Percentiles rank a stretch among this genome's conserved stretches.
Evolutionary conservation across 2,888 invertebrate species (phyloP).

Genomic region (Agrochola lota): DNA sequence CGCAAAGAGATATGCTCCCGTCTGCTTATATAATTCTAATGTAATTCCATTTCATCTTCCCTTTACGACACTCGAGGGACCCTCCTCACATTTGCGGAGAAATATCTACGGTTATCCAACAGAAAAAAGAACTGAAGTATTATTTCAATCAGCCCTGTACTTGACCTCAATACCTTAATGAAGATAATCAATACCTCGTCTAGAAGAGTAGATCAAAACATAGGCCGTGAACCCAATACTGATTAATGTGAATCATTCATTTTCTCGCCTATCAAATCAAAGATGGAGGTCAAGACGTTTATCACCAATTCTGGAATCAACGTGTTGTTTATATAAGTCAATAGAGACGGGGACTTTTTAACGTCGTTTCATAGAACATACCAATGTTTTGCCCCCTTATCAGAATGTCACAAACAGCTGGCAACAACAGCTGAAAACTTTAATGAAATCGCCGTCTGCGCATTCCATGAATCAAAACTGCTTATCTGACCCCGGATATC

Average conservation of each 20-base stretch:
- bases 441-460: conserved; percentile 36
- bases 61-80: conserved; percentile 37
- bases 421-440: conserved; percentile 21
- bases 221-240: conserved; percentile 56
- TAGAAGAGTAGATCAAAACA: conserved; percentile 13
- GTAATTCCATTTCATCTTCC: conserved; percentile 34
- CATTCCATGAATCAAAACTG: conserved; percentile 41
- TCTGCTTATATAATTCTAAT: conserved; percentile 38
- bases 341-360: conserved; percentile 28
- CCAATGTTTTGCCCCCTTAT: conserved; percentile 36
- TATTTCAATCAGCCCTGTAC: conserved; percentile 30
- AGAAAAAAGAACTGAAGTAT: conserved; percentile 1
- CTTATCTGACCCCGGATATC: conserved; percentile 48
- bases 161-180: conserved; percentile 42
- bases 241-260: conserved; percentile 58
- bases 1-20: conserved; percentile 8
- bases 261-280: conserved; percentile 57
- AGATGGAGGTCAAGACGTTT: conserved; percentile 53
- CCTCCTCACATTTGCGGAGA: conserved; percentile 7
- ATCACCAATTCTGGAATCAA: conserved; percentile 38
- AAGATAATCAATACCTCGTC: conserved; percentile 39
- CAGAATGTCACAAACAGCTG: conserved; percentile 33
- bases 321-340: conserved; percentile 10
- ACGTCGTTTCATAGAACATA: conserved; percentile 4
- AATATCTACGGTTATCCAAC: background rate